Conservation (phyloP, 53 echinoderm and acorn worm genomes). For the Glandiceps talaboti region DNA sequence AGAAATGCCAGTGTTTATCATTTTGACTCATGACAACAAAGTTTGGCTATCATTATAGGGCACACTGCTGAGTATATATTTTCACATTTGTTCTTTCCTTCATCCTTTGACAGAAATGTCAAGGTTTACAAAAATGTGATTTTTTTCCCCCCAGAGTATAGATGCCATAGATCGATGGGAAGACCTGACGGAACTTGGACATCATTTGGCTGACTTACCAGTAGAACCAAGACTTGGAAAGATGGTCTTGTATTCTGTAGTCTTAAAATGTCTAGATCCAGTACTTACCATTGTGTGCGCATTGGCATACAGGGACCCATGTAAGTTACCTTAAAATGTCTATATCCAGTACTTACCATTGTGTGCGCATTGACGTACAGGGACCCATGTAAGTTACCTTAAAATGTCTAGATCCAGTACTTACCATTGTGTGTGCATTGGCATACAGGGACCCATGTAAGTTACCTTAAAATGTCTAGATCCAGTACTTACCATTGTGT, state of each 20-base stretch:
- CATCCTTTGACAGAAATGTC: no score
- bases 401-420: slow-evolving; percentile 91
- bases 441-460: slow-evolving; percentile 99
- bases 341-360: slow-evolving; percentile 91
- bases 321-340: slow-evolving; percentile 95
- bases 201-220: slow-evolving; percentile 86
- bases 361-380: slow-evolving; percentile 94
- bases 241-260: slow-evolving; percentile 94
- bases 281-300: slow-evolving; percentile 93
- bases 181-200: slow-evolving; percentile 89
- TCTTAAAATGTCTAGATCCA: slow-evolving; percentile 95
- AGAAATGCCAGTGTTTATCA: no score
- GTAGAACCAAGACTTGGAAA: slow-evolving; percentile 88
- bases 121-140: no score
- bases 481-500: no score
- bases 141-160: no score
- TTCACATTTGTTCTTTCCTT: no score
- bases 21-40: no score
- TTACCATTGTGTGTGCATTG: slow-evolving; percentile 91
- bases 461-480: no score
- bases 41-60: no score
- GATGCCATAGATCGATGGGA: slow-evolving; percentile 98
- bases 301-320: slow-evolving; percentile 95
- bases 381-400: slow-evolving; percentile 97
- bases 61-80: no score